A percentile compares a stretch with the other conserved stretches of the same genome.
phyloP scores from a whole-genome alignment of 2,113 vertebrate genomes.

The Spea multiplicata region DNA sequence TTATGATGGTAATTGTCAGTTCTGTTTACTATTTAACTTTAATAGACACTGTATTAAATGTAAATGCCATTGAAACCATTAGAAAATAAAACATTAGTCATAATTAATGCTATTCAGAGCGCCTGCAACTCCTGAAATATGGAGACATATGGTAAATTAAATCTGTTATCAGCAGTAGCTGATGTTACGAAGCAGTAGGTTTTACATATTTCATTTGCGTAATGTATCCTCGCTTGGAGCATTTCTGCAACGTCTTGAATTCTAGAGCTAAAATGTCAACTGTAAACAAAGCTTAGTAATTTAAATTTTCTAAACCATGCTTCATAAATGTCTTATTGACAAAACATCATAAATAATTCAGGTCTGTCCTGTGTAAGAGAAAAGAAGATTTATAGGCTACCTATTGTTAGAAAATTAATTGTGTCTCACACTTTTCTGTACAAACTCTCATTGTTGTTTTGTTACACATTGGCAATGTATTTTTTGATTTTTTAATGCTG shows the following conservation, averaged over 20 bases:
- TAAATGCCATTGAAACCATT: conserved; percentile 11
- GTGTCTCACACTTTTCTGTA: neutral
- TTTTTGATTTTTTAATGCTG: too few species aligned
- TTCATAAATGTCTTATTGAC: conserved; percentile 7
- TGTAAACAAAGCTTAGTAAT: neutral
- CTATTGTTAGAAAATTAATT: neutral
- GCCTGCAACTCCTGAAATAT: conserved; percentile 9
- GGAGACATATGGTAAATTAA: conserved; percentile 37
- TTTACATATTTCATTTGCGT: conserved; percentile 37
- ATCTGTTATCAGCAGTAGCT: conserved; percentile 36
- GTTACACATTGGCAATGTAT: too few species aligned
- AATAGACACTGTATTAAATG: neutral
- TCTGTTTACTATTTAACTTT: conserved; percentile 14
- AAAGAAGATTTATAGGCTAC: neutral
- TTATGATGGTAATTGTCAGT: neutral
- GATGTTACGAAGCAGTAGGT: conserved; percentile 13
- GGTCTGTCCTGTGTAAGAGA: neutral
- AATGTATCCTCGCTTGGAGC: conserved; percentile 9
- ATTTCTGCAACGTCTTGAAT: neutral
- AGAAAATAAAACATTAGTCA: conserved; percentile 21
- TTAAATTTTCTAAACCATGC: conserved; percentile 4
- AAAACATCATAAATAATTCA: neutral
- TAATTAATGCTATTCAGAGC: conserved; percentile 31
- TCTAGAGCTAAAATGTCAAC: conserved; percentile 17
- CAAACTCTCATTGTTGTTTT: too few species aligned